Percentiles rank a stretch among this genome's conserved stretches.
Evolutionary conservation across 1,140 invertebrate genomes (phyloP).

Genomic region (Drosophila teissieri): DNA sequence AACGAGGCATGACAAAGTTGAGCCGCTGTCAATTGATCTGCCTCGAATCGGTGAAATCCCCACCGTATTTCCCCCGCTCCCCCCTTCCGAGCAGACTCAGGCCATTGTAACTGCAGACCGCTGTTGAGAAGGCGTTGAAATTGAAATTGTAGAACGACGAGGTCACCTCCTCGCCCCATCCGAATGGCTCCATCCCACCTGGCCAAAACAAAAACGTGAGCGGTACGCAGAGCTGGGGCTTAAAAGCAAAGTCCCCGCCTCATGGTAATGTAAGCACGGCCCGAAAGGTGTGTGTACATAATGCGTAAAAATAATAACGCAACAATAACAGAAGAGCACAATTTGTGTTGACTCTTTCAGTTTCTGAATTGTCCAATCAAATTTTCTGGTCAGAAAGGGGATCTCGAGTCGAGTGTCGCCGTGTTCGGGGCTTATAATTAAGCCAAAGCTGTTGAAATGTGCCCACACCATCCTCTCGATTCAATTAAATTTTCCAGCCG

Average conservation of each 20-base stretch:
- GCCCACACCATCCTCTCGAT: slow-evolving; percentile 43
- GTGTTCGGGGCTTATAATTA: slow-evolving; percentile 41
- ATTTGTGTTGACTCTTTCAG: slow-evolving; percentile 53
- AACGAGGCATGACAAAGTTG: slow-evolving; percentile 52
- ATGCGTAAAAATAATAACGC: slow-evolving; percentile 53
- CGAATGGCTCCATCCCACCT: slow-evolving; percentile 2
- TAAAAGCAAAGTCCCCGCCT: slow-evolving; percentile 31
- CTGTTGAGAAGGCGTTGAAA: slow-evolving; percentile 43
- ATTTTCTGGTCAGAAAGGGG: not conserved
- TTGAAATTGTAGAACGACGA: slow-evolving; percentile 48
- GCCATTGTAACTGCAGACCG: slow-evolving; percentile 38
- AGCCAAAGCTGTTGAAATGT: slow-evolving; percentile 56
- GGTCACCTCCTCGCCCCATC: slow-evolving; percentile 26
- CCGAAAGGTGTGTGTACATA: slow-evolving; percentile 52
- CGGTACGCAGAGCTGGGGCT: slow-evolving; percentile 37
- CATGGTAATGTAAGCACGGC: slow-evolving; percentile 42
- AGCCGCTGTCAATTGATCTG: slow-evolving; percentile 51
- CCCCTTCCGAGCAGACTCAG: not conserved
- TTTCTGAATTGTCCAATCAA: slow-evolving; percentile 51
- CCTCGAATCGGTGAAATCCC: slow-evolving; percentile 34
- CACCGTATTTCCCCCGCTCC: slow-evolving; percentile 4
- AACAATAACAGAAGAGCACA: slow-evolving; percentile 48
- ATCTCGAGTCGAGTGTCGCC: slow-evolving; percentile 42
- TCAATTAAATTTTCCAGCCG: slow-evolving; percentile 53
- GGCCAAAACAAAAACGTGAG: slow-evolving; percentile 43